These are phyloP conservation scores for Hirudinaria manillensis DNA, from an alignment of 2,888 invertebrate genomes.

Conservation along the genomic window DNA sequence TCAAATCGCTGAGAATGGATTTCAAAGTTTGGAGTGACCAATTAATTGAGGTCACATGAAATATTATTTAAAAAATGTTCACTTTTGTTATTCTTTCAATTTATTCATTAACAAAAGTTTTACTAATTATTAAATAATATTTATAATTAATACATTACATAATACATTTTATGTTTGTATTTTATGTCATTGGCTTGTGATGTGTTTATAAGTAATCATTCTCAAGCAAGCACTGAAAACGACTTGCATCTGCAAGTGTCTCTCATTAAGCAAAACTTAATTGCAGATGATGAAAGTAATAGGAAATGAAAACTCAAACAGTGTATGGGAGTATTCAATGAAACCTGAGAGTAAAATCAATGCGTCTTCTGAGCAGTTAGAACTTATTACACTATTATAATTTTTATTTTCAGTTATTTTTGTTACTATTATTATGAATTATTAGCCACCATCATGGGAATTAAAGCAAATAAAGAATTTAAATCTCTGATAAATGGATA, in stretches of 20 bases:
- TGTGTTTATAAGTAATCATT: too few relatives aligned
- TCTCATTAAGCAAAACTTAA: background rate
- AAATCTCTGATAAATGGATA: too few relatives aligned
- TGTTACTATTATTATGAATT: too few relatives aligned
- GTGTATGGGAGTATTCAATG: slow-evolving; percentile 45
- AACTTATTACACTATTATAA: slow-evolving; percentile 8
- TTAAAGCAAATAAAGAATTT: too few relatives aligned
- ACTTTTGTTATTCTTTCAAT: background rate
- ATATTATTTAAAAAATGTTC: too few relatives aligned
- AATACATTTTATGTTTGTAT: too few relatives aligned
- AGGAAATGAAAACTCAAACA: slow-evolving; percentile 50
- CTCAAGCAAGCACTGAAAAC: background rate
- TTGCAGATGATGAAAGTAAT: slow-evolving; percentile 47
- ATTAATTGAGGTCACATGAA: slow-evolving; percentile 46
- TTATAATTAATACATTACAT: background rate
- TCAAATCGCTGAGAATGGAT: slow-evolving; percentile 68
- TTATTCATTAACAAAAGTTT: slow-evolving; percentile 18
- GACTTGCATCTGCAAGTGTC: background rate
- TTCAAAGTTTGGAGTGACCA: slow-evolving; percentile 50
- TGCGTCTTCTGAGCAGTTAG: slow-evolving; percentile 39
- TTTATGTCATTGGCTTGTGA: too few relatives aligned
- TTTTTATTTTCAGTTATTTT: too few relatives aligned
- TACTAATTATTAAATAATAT: background rate
- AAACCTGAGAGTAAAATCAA: slow-evolving; percentile 39
- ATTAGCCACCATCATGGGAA: too few relatives aligned